A percentile compares a stretch with the other conserved stretches of the same genome.
phyloP scores from a whole-genome alignment of 2,797 vertebrate genomes.

The Siniperca undulata region DNA sequence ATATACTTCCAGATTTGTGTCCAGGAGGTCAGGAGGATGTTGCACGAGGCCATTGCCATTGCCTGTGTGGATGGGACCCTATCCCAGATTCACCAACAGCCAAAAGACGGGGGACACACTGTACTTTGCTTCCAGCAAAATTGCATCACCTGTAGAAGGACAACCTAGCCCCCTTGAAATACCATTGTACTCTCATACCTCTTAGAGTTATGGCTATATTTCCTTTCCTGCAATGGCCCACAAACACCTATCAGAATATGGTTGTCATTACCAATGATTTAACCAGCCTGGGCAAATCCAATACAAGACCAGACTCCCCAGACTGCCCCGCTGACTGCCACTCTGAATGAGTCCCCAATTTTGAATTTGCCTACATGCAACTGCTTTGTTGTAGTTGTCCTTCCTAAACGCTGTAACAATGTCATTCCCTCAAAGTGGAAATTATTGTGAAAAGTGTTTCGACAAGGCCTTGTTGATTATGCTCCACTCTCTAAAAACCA shows the following conservation, averaged over 20 bases:
- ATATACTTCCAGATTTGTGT: too few species aligned
- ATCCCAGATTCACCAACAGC: too few species aligned
- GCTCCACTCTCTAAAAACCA: neutral
- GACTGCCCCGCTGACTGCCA: neutral
- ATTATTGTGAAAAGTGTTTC: neutral
- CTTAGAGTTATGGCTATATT: too few species aligned
- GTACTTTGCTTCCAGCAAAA: too few species aligned
- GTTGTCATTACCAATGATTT: neutral
- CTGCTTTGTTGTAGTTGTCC: neutral
- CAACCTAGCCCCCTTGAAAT: too few species aligned
- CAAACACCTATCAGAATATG: neutral
- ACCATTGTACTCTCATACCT: too few species aligned
- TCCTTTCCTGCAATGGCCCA: neutral
- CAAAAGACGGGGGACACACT: too few species aligned
- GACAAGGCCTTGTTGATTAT: neutral
- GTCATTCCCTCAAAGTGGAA: neutral
- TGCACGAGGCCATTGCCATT: too few species aligned
- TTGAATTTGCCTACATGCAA: neutral
- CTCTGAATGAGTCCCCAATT: neutral
- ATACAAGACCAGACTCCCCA: neutral
- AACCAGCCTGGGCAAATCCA: neutral
- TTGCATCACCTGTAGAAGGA: too few species aligned
- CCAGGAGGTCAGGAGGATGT: too few species aligned
- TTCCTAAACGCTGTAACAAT: neutral
- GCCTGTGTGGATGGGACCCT: too few species aligned